Evolutionary conservation across 2,113 vertebrate genomes (phyloP), one percentile per base, ranked within the genome.

Genomic region (Caranx ignobilis): DNA sequence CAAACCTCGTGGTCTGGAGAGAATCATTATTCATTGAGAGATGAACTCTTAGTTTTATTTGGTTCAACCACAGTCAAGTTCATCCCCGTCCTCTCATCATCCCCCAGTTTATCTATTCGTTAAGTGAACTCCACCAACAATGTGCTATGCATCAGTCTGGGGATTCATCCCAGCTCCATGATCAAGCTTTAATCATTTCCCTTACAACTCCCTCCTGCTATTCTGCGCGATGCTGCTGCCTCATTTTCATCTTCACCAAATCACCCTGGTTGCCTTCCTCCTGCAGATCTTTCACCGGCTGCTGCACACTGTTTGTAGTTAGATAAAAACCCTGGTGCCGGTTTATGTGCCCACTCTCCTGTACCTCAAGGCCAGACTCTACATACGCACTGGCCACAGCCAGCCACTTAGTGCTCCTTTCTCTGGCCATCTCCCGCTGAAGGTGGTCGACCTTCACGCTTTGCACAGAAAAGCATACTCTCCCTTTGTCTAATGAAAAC

Each of bases 201-300:
- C 41, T 60, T 65, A 59, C 43, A 75, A 56, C 75, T 77, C 21
- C 43, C 32, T 57, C 71, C 66, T 81, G n/a, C 41, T 39, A 48
- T 47, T 75, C 68, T 34, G 50, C 74, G 48, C 6, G 66, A 76
- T 74, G 69, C 84, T 19, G 26, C 62, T 64, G 41, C 72, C 19
- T 84, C 56, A 75, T 81, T 85, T 85, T 75, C 79, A 75, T 71
- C 72, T 60, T 64, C 31, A 35, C 45, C 37, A 69, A 80, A 82
- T 82, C 69, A 61, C 47, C 66, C 41, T 3, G 15, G 72, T 61
- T 41, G 45, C 13, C 45, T 60, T 56, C 61, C 18, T 61, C 7
- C 55, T 37, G 34, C 50, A 69, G 55, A 15, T 26, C 12, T 12
- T 54, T 50, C 56, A 50, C 75, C 43, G 18, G 66, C 34, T 81